Base-by-base conservation (phyloP, 37 sponge, comb jelly and placozoan genomes). In the Ephydatia muelleri region DNA sequence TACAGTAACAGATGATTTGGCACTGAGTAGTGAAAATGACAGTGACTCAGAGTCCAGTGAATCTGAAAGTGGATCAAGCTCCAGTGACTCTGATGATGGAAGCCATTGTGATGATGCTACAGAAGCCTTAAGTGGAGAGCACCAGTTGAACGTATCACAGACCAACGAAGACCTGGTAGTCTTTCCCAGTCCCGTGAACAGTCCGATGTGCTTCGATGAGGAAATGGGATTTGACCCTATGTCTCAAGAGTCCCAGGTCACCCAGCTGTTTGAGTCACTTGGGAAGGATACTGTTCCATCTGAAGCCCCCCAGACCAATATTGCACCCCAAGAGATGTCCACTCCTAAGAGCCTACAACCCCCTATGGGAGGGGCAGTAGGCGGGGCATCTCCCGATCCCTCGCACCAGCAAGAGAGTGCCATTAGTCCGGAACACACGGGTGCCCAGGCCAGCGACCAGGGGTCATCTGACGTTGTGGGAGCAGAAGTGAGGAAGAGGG, bases 31-130 rank as follows among this genome's bases (percentile, higher is more conserved):
- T 25, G 77, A 77, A 33, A 75, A 38, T 38, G 75, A 73, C 32
- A 75, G 47, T 64, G 35, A 77, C 19, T 86, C 87, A 4, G 77
- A 82, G n/a, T 89, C 84, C 22, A 74, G 34, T 74, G 73, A 80
- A 29, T 84, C 85, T 29, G 80, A 76, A 16, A 71, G 66, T 25
- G 72, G 80, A 13, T 89, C 74, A 25, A 85, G 80, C 32, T 57
- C 73, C 29, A 78, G 76, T 26, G 88, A 88, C 70, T 39, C 77
- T 26, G 83, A 82, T 4, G 71, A 66, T 21, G 30, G 11, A 0
- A 25, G 72, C 27, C 37, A n/a, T 39, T 27, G 14, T 5, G 70
- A 68, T 3, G 70, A 70, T 5, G 39, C 12, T 16, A 57, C 57
- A 57, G 57, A 57, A 57, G 12, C 14, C 16, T 21, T 57, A 57